These are phyloP conservation scores for Neotoma lepida DNA, from an alignment of 2,113 vertebrate species.

Conservation along the genomic window DNA sequence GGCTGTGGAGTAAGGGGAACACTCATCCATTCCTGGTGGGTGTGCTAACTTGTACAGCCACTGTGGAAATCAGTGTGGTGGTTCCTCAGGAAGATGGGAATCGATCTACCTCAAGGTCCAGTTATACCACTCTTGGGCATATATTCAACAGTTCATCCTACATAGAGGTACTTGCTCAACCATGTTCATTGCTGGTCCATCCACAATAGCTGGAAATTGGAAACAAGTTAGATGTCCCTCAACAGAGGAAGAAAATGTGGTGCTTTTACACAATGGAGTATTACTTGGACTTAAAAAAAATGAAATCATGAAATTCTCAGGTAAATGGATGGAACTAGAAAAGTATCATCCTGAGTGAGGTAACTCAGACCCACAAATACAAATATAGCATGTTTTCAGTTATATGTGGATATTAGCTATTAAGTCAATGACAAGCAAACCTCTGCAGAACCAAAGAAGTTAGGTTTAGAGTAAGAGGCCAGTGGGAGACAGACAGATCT, in stretches of 20 bases:
- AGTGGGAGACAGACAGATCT: not conserved
- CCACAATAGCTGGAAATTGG: not conserved
- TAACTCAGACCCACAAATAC: not conserved
- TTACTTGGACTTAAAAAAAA: not conserved
- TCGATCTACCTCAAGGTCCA: not conserved
- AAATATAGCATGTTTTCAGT: not conserved
- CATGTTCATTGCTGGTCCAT: not conserved
- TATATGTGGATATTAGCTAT: not conserved
- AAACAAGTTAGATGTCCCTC: not conserved
- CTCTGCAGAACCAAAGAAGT: not conserved
- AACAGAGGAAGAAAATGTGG: not conserved
- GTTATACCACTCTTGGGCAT: not conserved
- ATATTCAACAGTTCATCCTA: not conserved
- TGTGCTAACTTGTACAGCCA: not conserved
- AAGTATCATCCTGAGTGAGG: not conserved
- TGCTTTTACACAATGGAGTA: not conserved
- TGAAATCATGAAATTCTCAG: not conserved
- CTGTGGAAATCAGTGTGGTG: not conserved
- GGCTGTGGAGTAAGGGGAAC: not conserved
- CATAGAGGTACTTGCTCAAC: no score
- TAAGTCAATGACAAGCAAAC: not conserved
- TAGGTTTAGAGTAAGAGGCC: not conserved
- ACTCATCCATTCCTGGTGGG: not conserved
- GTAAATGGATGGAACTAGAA: not conserved
- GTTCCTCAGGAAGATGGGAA: not conserved